Evolutionary conservation across 2,888 invertebrate species (phyloP), one percentile per base, ranked within the genome.

Genomic region (Cancer borealis): DNA sequence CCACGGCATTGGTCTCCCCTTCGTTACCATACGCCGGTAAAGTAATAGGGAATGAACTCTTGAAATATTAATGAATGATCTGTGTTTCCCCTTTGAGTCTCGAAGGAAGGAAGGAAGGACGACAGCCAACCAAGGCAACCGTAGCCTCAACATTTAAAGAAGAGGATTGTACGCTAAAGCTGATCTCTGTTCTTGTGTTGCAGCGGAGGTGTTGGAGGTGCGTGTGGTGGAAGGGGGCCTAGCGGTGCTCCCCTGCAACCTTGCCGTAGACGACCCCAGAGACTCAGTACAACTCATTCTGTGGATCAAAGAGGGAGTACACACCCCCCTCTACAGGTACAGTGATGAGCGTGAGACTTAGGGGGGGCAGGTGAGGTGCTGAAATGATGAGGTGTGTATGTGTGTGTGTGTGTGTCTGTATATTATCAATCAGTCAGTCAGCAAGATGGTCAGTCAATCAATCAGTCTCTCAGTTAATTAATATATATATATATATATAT

Each of bases 241-340:
- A 46, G 95, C 95, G 8, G 91, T 92, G 3, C 95, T 95, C 54
- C 95, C 95, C 73, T 95, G 95, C 47, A 93, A 93, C 66, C 93
- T 95, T 14, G 88, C 91, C 45, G 91, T 92, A 1, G 45, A 66
- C 0, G 89, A 95, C 88, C 92, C 93, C 0, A 54, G 94, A 49
- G 95, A 95, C 91, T 94, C 95, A 8, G 95, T 95, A 26, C 95
- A 95, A 79, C 93, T 95, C 26, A 95, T 95, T 45, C 91, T 95
- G 12, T 95, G 95, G 95, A 95, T 95, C 88, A 95, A 95, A 88
- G 95, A 95, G 92, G 95, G 95, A 10, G 87, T 95, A 14, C 95
- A 95, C 88, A 95, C 95, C 0, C 95, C 95, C 0, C 93, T 95
- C 1, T 95, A 95, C 93, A 95, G 95, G 95, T 66, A 66, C 66